These are phyloP conservation scores for Antedon mediterranea DNA, from an alignment of 53 echinoderm and acorn worm species.

Conservation along the genomic window DNA sequence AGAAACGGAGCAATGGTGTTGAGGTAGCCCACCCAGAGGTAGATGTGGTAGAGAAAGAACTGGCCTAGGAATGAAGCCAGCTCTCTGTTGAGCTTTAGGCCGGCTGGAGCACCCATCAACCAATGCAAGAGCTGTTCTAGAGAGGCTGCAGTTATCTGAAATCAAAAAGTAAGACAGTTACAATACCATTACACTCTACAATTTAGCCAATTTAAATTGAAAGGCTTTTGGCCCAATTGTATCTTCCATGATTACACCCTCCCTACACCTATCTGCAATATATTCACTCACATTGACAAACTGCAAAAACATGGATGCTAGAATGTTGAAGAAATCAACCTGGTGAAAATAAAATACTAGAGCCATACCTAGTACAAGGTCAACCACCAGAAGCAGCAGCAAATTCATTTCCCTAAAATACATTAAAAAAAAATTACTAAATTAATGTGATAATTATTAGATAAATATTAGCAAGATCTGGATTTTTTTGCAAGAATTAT, in stretches of 20 bases:
- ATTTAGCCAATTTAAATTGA: too few relatives aligned
- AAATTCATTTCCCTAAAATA: background rate
- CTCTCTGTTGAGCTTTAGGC: constrained; percentile 78
- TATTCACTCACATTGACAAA: background rate
- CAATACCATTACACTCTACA: too few relatives aligned
- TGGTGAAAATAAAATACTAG: background rate
- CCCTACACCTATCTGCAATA: background rate
- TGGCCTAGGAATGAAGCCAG: constrained; percentile 89
- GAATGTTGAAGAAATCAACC: background rate
- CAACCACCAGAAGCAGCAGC: background rate
- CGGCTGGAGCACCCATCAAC: constrained; percentile 96
- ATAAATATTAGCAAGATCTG: too few relatives aligned
- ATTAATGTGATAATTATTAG: too few relatives aligned
- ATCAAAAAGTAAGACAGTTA: background rate
- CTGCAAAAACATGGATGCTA: background rate
- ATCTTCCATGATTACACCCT: background rate
- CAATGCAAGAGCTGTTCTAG: constrained; percentile 64
- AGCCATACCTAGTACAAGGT: background rate
- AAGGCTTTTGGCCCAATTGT: too few relatives aligned
- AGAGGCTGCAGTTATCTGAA: constrained; percentile 39
- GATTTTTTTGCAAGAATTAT: background rate
- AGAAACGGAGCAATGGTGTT: constrained; percentile 44
- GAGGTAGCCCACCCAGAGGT: constrained; percentile 81
- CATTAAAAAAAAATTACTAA: too few relatives aligned
- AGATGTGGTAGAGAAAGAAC: constrained; percentile 87